Evolutionary conservation across 1,140 invertebrate genomes (phyloP).

Genomic region (Lucilia sericata): DNA sequence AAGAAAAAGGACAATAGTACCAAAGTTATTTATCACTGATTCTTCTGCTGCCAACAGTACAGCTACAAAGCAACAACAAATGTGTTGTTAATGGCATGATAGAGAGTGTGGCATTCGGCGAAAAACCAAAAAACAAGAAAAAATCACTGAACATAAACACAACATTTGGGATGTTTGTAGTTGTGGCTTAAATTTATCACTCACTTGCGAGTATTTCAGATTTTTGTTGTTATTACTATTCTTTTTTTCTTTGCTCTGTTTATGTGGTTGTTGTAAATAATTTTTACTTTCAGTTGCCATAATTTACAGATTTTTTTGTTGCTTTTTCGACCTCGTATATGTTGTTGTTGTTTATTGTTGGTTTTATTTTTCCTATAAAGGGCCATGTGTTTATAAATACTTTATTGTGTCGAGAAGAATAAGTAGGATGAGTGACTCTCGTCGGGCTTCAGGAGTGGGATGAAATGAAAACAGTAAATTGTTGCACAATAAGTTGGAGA

Average conservation of each 20-base stretch:
- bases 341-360: neutral
- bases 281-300: slow-evolving; percentile 12
- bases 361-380: neutral
- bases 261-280: slow-evolving; percentile 1
- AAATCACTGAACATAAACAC: slow-evolving; percentile 18
- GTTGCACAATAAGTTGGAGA: neutral
- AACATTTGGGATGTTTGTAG: neutral
- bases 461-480: neutral
- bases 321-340: neutral
- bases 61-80: neutral
- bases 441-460: neutral
- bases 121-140: neutral
- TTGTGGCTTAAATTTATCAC: slow-evolving; percentile 20
- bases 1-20: no score
- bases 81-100: neutral
- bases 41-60: neutral
- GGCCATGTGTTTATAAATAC: slow-evolving; percentile 21
- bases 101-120: neutral
- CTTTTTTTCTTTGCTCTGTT: neutral
- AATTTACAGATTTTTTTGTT: slow-evolving; percentile 13
- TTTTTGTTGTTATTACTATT: neutral
- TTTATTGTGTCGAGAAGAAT: neutral
- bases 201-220: slow-evolving; percentile 17
- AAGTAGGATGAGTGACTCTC: neutral
- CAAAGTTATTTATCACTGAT: no score